These are phyloP conservation scores for Cossypha niveicapilla DNA, from an alignment of 2,797 vertebrate genomes.

Conservation along the genomic window DNA sequence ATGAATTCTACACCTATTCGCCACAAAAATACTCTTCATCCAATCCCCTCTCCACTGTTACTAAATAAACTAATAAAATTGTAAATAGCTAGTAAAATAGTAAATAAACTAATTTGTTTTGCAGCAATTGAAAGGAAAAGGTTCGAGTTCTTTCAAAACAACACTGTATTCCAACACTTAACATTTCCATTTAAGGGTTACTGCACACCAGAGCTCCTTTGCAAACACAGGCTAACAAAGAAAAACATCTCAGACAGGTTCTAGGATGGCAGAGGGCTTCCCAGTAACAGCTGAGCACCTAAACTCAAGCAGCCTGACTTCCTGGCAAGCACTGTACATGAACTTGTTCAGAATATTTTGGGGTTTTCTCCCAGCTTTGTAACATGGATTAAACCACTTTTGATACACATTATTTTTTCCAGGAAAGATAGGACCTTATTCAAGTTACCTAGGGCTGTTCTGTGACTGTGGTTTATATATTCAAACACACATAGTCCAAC, in stretches of 20 bases:
- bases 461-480: background rate
- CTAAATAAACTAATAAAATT: background rate
- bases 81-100: too few relatives aligned
- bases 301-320: background rate
- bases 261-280: background rate
- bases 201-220: background rate
- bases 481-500: background rate
- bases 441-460: background rate
- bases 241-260: background rate
- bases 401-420: background rate
- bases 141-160: background rate
- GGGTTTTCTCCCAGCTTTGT: accelerated
- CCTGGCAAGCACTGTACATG: background rate
- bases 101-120: background rate
- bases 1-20: background rate
- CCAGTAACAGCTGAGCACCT: background rate
- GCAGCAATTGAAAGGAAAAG: background rate
- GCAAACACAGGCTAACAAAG: background rate
- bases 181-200: background rate
- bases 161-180: background rate
- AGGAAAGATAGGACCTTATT: background rate
- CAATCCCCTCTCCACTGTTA: background rate
- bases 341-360: background rate
- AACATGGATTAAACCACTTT: background rate
- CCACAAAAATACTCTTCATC: background rate